Evolutionary conservation across 1,140 invertebrate species (phyloP).

Genomic region (Caenorhabditis remanei): DNA sequence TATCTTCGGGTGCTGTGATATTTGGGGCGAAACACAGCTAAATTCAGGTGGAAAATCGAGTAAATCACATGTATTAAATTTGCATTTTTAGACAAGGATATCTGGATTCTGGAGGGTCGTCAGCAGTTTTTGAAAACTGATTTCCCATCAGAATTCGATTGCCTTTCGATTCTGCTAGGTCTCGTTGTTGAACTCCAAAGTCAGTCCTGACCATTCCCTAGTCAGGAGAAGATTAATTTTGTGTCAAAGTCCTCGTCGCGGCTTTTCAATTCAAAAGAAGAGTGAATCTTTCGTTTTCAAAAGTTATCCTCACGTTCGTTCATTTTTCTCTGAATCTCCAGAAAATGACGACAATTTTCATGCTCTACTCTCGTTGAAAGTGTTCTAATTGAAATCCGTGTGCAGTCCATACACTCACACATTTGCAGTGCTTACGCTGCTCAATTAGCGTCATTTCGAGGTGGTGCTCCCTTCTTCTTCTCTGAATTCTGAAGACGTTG

Average conservation of each 20-base stretch:
- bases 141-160: too few species aligned
- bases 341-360: neutral
- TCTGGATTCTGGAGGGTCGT: too few species aligned
- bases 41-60: too few species aligned
- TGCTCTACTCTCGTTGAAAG: neutral
- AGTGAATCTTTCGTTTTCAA: constrained; percentile 23
- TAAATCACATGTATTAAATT: too few species aligned
- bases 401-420: constrained; percentile 4
- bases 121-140: too few species aligned
- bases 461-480: neutral
- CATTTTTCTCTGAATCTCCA: constrained; percentile 13
- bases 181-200: too few species aligned
- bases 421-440: constrained; percentile 53
- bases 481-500: constrained; percentile 20
- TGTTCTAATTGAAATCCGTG: constrained; percentile 53
- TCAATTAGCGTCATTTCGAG: constrained; percentile 56
- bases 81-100: too few species aligned
- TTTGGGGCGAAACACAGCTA: too few species aligned
- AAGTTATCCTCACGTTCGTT: constrained; percentile 3
- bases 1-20: too few species aligned
- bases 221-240: constrained; percentile 49
- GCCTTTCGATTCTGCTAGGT: too few species aligned
- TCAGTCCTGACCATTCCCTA: too few species aligned
- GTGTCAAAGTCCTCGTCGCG: constrained; percentile 33
- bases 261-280: constrained; percentile 1